These are phyloP conservation scores for Myoxocephalus aenaeus DNA, from an alignment of 2,797 vertebrate species.

Conservation along the genomic window DNA sequence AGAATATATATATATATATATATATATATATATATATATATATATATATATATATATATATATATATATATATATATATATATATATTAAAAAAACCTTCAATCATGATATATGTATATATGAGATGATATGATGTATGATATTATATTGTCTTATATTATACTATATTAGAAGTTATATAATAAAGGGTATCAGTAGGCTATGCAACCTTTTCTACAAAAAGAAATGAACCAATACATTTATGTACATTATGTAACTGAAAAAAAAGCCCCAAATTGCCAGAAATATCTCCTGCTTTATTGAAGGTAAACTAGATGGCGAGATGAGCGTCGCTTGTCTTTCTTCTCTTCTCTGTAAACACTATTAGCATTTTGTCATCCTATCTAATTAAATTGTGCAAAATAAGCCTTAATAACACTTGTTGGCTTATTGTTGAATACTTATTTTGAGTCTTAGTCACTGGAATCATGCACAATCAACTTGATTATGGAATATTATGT, in stretches of 20 bases:
- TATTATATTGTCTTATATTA: background rate
- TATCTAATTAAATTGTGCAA: constrained; percentile 5
- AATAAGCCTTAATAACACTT: background rate
- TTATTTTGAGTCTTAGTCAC: background rate
- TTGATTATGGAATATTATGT: background rate
- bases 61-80: no score
- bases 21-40: no score
- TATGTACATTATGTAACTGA: no score
- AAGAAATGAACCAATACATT: background rate
- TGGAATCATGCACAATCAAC: no score
- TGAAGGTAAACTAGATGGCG: background rate
- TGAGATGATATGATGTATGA: background rate
- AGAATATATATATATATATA: no score
- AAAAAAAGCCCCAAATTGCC: background rate
- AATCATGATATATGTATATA: background rate
- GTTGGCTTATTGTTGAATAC: background rate
- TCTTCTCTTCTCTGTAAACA: constrained; percentile 10
- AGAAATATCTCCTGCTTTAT: background rate
- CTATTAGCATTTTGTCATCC: background rate
- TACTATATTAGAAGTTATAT: background rate
- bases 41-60: no score
- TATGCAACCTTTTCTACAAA: background rate
- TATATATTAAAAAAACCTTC: background rate
- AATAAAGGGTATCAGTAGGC: background rate
- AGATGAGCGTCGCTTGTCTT: background rate